phyloP scores from a whole-genome alignment of 2,797 vertebrate species.

The Amphiprion clarkii region DNA sequence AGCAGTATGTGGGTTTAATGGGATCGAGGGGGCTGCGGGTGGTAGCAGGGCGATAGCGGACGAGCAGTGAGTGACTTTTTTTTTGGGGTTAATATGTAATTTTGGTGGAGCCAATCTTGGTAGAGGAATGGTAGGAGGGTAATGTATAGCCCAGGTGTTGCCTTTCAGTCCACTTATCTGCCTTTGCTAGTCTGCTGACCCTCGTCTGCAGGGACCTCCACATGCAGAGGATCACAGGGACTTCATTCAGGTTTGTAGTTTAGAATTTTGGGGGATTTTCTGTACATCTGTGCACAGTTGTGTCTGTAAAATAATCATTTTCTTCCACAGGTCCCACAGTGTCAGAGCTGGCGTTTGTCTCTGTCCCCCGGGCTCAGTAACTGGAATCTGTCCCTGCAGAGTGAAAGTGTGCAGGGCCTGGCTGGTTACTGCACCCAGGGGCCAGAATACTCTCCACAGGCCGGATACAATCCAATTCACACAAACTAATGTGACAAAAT shows the following conservation, averaged over 20 bases:
- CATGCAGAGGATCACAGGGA: constrained; percentile 15
- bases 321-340: constrained; percentile 17
- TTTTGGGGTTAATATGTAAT: constrained; percentile 80
- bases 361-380: constrained; percentile 82
- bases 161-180: constrained; percentile 47
- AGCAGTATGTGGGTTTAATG: constrained; percentile 7
- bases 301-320: background rate
- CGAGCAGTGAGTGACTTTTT: constrained; percentile 28
- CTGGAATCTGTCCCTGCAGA: constrained; percentile 87
- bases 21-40: constrained; percentile 8
- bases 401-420: constrained; percentile 77
- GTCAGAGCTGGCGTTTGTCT: constrained; percentile 16
- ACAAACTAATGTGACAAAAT: background rate
- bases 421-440: constrained; percentile 82
- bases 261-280: background rate
- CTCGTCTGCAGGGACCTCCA: constrained; percentile 17
- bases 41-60: constrained; percentile 32
- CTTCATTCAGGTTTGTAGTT: constrained; percentile 57
- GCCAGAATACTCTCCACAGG: constrained; percentile 54
- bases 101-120: constrained; percentile 70
- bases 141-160: constrained; percentile 72
- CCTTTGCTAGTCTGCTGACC: constrained; percentile 8
- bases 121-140: constrained; percentile 53
- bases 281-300: background rate
- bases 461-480: background rate